Percentiles rank a stretch among this genome's conserved stretches.
These are phyloP conservation scores for Tetropium fuscum DNA, from an alignment of 2,888 invertebrate species.

Conservation along the genomic window DNA sequence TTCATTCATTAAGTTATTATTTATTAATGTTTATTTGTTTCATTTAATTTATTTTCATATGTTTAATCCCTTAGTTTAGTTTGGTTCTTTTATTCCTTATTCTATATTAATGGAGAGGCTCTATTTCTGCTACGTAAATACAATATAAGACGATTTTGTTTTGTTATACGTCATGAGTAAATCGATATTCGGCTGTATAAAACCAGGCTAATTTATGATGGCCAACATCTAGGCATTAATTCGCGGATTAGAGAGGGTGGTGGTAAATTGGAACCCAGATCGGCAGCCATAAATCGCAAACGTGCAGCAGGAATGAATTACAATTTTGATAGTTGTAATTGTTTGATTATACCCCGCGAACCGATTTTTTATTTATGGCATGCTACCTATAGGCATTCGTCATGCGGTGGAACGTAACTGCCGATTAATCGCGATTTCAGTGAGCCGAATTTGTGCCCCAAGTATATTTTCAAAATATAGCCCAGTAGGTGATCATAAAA, in stretches of 20 bases:
- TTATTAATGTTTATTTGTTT: no score
- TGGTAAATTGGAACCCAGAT: slow-evolving; percentile 38
- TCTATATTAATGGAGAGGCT: no score
- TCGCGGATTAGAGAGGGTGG: slow-evolving; percentile 41
- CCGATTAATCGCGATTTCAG: not conserved
- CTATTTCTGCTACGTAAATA: no score
- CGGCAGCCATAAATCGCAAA: slow-evolving; percentile 44
- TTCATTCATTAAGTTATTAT: no score
- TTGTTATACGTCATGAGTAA: no score
- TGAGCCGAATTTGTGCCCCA: not conserved
- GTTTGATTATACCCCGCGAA: slow-evolving; percentile 59
- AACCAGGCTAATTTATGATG: slow-evolving; percentile 37
- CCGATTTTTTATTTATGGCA: slow-evolving; percentile 32
- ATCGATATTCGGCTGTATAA: not conserved
- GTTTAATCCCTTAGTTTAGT: not conserved
- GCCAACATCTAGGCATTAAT: slow-evolving; percentile 49
- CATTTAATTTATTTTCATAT: not conserved
- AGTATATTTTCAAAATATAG: not conserved
- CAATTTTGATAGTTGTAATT: slow-evolving; percentile 61
- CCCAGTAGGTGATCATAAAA: no score
- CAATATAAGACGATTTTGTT: no score
- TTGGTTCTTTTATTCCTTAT: no score
- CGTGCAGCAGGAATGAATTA: slow-evolving; percentile 61
- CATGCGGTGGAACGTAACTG: not conserved
- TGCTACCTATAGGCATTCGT: slow-evolving; percentile 6